A percentile compares a stretch with the other conserved stretches of the same genome.
phyloP scores from a whole-genome alignment of 2,888 invertebrate genomes.

The Miltochrista miniata region DNA sequence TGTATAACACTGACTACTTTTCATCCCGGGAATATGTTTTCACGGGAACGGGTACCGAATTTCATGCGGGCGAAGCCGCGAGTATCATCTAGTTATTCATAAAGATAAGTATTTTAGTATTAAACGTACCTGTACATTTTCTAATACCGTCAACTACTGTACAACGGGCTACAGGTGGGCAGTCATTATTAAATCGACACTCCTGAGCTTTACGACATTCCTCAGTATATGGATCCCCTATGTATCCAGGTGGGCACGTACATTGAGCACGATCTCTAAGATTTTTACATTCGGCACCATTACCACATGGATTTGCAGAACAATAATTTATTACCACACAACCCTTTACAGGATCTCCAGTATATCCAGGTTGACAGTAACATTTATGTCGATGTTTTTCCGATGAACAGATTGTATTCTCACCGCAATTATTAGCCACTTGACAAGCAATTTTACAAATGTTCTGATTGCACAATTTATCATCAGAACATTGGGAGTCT shows the following conservation, averaged over 20 bases:
- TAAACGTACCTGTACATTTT: conserved; percentile 87
- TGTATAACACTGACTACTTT: too few relatives aligned
- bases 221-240: conserved; percentile 93
- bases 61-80: too few relatives aligned
- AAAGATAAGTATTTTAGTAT: background rate
- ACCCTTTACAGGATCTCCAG: conserved; percentile 89
- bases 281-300: conserved; percentile 91
- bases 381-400: conserved; percentile 89
- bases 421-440: conserved; percentile 92
- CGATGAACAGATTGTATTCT: conserved; percentile 93
- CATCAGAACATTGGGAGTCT: conserved; percentile 89
- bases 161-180: conserved; percentile 91
- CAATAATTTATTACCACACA: conserved; percentile 92
- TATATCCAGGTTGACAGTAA: conserved; percentile 94
- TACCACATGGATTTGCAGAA: conserved; percentile 89
- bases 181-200: conserved; percentile 90
- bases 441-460: conserved; percentile 95
- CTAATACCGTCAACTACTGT: conserved; percentile 87
- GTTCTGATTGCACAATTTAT: conserved; percentile 92
- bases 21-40: too few relatives aligned
- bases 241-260: conserved; percentile 89
- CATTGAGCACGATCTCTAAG: conserved; percentile 92
- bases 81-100: too few relatives aligned
- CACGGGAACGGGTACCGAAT: too few relatives aligned
- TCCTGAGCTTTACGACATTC: conserved; percentile 93